Evolutionary conservation across 2,888 invertebrate genomes (phyloP).

Genomic region (Drosophila kokeensis): DNA sequence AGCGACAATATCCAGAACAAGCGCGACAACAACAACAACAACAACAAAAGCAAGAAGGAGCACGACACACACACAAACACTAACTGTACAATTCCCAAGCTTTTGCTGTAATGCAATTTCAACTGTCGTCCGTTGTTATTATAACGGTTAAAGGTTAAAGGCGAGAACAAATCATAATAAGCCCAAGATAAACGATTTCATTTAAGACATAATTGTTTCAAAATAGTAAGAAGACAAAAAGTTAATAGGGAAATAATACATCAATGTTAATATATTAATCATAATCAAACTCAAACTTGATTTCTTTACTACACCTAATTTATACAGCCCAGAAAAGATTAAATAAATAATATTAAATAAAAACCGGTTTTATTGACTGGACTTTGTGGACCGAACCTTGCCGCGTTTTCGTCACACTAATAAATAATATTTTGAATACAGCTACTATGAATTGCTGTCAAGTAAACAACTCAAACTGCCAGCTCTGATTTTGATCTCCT

Average conservation of each 20-base stretch:
- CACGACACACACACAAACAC: neutral
- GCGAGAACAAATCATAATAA: too few species aligned
- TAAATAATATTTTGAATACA: neutral
- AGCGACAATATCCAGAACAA: constrained; percentile 3
- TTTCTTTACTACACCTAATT: neutral
- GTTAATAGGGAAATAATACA: neutral
- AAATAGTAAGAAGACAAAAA: neutral
- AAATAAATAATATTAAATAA: neutral
- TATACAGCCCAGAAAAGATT: neutral
- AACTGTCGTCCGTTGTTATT: neutral
- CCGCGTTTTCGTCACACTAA: neutral
- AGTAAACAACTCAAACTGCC: neutral
- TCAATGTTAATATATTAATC: neutral
- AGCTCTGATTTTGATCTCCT: neutral
- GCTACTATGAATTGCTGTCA: neutral
- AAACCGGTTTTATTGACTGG: neutral
- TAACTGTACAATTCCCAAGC: constrained; percentile 13
- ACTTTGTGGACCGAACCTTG: neutral
- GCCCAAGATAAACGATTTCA: too few species aligned
- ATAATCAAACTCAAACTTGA: neutral
- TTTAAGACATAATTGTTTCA: too few species aligned
- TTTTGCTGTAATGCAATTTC: constrained; percentile 16
- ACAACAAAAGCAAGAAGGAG: constrained; percentile 17
- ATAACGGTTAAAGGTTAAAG: too few species aligned
- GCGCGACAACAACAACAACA: constrained; percentile 6